A percentile compares a stretch with the other conserved stretches of the same genome.
Conservation (phyloP, 1,140 invertebrate species). For the Diorhabda elongata region DNA sequence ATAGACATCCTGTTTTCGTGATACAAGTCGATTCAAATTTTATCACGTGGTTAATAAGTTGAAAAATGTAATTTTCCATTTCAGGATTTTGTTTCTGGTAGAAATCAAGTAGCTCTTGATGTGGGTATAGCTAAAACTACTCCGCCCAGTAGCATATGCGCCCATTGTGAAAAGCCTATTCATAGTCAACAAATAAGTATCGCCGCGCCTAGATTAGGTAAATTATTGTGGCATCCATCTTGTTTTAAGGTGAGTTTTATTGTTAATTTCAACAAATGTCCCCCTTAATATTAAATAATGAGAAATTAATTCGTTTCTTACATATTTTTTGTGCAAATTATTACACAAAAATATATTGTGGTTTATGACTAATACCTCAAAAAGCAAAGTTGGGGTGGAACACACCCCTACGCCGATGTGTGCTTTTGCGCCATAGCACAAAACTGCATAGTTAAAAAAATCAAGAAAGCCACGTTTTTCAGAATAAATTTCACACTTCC, state of each 20-base stretch:
- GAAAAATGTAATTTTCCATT: slow-evolving; percentile 18
- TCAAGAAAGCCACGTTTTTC: too few species aligned
- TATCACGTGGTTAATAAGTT: not conserved
- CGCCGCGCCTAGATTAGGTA: slow-evolving; percentile 39
- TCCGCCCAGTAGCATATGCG: slow-evolving; percentile 44
- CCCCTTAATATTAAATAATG: too few species aligned
- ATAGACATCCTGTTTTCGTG: not conserved
- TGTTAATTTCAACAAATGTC: not conserved
- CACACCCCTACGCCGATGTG: too few species aligned
- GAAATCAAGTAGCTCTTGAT: slow-evolving; percentile 93
- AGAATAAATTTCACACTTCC: too few species aligned
- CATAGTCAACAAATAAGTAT: slow-evolving; percentile 36
- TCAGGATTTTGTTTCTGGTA: slow-evolving; percentile 80
- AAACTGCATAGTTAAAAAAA: too few species aligned
- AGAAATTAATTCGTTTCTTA: too few species aligned
- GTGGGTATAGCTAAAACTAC: slow-evolving; percentile 70
- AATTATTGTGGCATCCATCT: slow-evolving; percentile 71
- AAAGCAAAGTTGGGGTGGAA: too few species aligned
- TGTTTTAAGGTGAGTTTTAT: slow-evolving; percentile 64
- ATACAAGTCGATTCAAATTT: too few species aligned
- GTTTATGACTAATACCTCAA: too few species aligned
- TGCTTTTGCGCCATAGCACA: too few species aligned
- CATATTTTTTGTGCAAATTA: too few species aligned
- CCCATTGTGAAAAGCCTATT: slow-evolving; percentile 35
- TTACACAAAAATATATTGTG: too few species aligned